A percentile compares a stretch with the other conserved stretches of the same genome.
phyloP scores from a whole-genome alignment of 2,113 vertebrate species.

The Cricetomys ansorgei region DNA sequence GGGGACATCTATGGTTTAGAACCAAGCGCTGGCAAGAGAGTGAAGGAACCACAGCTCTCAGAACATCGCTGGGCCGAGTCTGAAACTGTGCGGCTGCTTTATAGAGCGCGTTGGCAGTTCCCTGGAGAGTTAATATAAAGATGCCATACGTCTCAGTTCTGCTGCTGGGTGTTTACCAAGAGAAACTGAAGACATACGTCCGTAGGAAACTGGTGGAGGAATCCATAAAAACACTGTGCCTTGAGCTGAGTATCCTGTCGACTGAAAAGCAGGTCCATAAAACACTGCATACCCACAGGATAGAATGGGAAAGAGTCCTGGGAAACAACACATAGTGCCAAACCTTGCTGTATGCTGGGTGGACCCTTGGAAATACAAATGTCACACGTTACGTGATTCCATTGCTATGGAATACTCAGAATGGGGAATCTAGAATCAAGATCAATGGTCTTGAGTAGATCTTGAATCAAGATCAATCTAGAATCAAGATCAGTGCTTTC shows the following conservation, averaged over 20 bases:
- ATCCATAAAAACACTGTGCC: background rate
- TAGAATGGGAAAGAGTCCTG: background rate
- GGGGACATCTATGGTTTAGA: background rate
- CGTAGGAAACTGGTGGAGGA: background rate
- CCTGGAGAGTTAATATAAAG: background rate
- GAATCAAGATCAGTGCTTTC: background rate
- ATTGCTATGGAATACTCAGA: background rate
- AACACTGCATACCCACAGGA: background rate
- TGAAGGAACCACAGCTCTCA: background rate
- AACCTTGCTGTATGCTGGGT: background rate
- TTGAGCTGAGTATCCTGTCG: background rate
- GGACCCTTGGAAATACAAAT: slow-evolving; percentile 25
- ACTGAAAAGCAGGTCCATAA: background rate
- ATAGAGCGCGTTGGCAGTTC: background rate
- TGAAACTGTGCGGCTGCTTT: background rate
- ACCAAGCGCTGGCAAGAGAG: background rate
- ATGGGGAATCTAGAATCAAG: background rate
- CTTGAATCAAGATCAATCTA: background rate
- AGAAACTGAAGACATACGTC: slow-evolving; percentile 1
- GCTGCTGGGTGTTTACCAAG: background rate
- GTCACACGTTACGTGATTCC: background rate
- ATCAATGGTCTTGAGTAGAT: too few relatives aligned
- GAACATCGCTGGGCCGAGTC: background rate
- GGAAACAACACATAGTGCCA: background rate
- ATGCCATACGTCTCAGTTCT: background rate